A percentile compares a stretch with the other conserved stretches of the same genome.
These are phyloP conservation scores for Threskiornis aethiopicus DNA, from an alignment of 2,797 vertebrate genomes.

Conservation along the genomic window DNA sequence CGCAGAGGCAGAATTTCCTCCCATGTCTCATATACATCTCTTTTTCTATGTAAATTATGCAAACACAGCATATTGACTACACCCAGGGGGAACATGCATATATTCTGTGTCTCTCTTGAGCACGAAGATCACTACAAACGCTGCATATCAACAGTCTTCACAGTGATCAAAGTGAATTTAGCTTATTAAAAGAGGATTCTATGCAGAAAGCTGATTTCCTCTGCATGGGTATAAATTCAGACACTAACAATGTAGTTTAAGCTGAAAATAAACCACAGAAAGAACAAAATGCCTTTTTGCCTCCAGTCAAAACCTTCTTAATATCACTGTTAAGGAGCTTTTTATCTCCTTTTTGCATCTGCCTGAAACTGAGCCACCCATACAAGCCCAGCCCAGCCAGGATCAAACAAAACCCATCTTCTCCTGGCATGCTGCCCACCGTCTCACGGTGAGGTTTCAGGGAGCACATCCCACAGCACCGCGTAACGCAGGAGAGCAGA, in stretches of 20 bases:
- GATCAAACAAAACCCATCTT: background rate
- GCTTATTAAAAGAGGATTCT: slow-evolving; percentile 13
- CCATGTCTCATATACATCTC: background rate
- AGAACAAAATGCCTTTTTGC: slow-evolving; percentile 50
- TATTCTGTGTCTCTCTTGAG: background rate
- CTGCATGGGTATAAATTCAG: background rate
- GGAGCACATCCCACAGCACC: background rate
- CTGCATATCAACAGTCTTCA: background rate
- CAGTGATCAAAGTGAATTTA: slow-evolving; percentile 44
- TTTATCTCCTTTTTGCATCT: background rate
- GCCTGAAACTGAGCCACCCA: background rate
- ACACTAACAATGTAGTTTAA: background rate
- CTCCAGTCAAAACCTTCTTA: slow-evolving; percentile 2
- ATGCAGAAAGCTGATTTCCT: background rate
- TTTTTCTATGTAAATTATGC: background rate
- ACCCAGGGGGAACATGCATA: background rate
- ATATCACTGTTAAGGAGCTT: background rate
- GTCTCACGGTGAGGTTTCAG: background rate
- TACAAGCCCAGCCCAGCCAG: background rate
- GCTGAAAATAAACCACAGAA: background rate
- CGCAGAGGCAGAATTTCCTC: background rate
- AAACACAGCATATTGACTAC: background rate
- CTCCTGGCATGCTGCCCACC: accelerated
- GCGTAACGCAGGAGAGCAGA: accelerated
- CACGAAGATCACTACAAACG: background rate